A percentile compares a stretch with the other conserved stretches of the same genome.
Evolutionary conservation across 1,140 invertebrate genomes (phyloP).

Genomic region (Bradynema listronoti): DNA sequence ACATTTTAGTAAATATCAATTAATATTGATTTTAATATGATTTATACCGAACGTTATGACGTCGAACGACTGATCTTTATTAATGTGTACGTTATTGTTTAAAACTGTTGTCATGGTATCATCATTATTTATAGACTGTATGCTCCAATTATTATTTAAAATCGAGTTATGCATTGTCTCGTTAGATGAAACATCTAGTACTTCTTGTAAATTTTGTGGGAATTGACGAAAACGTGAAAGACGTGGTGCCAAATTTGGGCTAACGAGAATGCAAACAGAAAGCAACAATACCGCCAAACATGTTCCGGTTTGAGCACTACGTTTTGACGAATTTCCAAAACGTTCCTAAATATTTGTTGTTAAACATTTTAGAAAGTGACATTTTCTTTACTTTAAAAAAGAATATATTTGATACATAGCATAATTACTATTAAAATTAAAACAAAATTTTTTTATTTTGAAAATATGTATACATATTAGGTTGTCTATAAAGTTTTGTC

Average conservation of each 20-base stretch:
- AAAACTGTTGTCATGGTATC: not conserved
- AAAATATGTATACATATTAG: too few species aligned
- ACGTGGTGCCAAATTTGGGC: constrained; percentile 42
- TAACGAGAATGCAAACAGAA: constrained; percentile 53
- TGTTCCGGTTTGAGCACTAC: constrained; percentile 50
- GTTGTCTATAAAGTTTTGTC: too few species aligned
- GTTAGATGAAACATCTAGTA: not conserved
- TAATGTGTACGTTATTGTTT: not conserved
- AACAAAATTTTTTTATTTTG: too few species aligned
- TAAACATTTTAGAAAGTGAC: too few species aligned
- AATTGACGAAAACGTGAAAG: not conserved
- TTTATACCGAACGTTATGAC: too few species aligned
- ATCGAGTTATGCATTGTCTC: not conserved
- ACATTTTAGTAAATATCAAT: too few species aligned
- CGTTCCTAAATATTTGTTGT: constrained; percentile 22
- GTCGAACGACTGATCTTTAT: too few species aligned
- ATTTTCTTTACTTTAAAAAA: too few species aligned
- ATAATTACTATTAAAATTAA: too few species aligned
- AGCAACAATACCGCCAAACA: constrained; percentile 53
- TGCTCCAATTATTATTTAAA: not conserved
- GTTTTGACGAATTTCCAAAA: constrained; percentile 34
- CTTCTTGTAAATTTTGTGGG: not conserved
- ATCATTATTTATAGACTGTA: not conserved
- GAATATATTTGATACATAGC: too few species aligned
- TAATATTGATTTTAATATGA: too few species aligned